phyloP scores from a whole-genome alignment of 1,140 invertebrate species.

The Odontomachus brunneus region DNA sequence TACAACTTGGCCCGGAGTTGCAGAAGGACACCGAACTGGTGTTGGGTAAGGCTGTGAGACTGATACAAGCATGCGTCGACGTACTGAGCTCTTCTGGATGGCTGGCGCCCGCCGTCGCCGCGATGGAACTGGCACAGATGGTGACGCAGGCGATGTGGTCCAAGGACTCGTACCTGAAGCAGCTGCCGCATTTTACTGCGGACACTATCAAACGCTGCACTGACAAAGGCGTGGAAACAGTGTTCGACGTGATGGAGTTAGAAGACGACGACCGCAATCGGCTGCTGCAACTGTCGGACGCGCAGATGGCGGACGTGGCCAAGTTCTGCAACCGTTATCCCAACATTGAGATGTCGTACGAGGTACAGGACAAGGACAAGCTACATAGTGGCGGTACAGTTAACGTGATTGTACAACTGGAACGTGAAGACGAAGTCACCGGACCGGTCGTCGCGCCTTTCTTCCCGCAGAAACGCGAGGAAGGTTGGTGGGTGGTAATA shows the following conservation, averaged over 20 bases:
- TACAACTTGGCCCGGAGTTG: constrained; percentile 97
- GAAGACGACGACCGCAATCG: constrained; percentile 97
- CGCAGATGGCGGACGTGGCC: constrained; percentile 98
- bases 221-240: constrained; percentile 96
- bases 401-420: constrained; percentile 95
- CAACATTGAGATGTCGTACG: constrained; percentile 98
- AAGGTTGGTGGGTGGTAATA: constrained; percentile 99
- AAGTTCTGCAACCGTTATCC: constrained; percentile 99
- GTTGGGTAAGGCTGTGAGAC: constrained; percentile 93
- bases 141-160: constrained; percentile 99
- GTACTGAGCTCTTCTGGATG: constrained; percentile 99
- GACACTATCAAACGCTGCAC: constrained; percentile 97
- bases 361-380: constrained; percentile 93
- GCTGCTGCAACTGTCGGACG: constrained; percentile 93
- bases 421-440: constrained; percentile 98
- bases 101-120: constrained; percentile 98
- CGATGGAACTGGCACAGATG: constrained; percentile 99
- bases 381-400: constrained; percentile 93
- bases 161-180: constrained; percentile 98
- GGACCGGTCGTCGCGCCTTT: constrained; percentile 99
- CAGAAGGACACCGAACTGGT: constrained; percentile 98
- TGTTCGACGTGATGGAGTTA: constrained; percentile 99
- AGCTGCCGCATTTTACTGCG: constrained; percentile 96
- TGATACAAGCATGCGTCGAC: constrained; percentile 99
- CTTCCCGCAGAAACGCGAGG: constrained; percentile 99